Evolutionary conservation across 2,888 invertebrate genomes (phyloP), one percentile per base, ranked within the genome.

Genomic region (Eumacrocentrus americanus): DNA sequence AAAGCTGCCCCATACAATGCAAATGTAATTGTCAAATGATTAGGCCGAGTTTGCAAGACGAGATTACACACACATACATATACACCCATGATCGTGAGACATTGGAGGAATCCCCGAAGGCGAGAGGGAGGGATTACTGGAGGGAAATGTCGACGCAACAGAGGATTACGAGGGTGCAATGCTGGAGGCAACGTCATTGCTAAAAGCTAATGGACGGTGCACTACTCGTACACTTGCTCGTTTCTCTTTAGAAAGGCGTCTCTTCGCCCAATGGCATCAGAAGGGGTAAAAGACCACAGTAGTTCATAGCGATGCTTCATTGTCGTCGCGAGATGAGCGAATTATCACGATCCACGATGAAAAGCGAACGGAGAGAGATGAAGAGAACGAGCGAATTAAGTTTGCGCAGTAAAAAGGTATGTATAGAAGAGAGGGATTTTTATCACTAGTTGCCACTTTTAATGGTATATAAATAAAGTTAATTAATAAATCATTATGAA

Each of bases 161-260:
- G 47, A 40, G 67, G 68, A 67, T 69, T 64, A 66, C 58, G 12
- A 44, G 55, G 34, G 58, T 56, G 50, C 55, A 50, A 29, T 48
- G 47, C 20, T 23, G 55, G 46, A 47, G 57, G 66, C 62, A 66
- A 65, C 67, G 65, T 70, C 69, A 69, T 61, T 69, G 70, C 63
- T 72, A 71, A 72, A 72, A 72, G 71, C 72, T 72, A 72, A 72
- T 72, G 72, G 71, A 70, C 66, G 64, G 20, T 48, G 29, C 51
- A 23, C 29, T n/a, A 11, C 40, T 52, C 18, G 16, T 38, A 22
- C 18, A 34, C 22, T 34, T 29, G 22, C 40, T 40, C 7, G 5
- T 11, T 42, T 37, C 25, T 48, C 46, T 48, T 53, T 38, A 52
- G 4, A 46, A 35, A 46, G 22, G 46, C 37, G 34, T 46, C 50